phyloP scores from a whole-genome alignment of 2,797 vertebrate species.

The Hapalemur alaotrensis region DNA sequence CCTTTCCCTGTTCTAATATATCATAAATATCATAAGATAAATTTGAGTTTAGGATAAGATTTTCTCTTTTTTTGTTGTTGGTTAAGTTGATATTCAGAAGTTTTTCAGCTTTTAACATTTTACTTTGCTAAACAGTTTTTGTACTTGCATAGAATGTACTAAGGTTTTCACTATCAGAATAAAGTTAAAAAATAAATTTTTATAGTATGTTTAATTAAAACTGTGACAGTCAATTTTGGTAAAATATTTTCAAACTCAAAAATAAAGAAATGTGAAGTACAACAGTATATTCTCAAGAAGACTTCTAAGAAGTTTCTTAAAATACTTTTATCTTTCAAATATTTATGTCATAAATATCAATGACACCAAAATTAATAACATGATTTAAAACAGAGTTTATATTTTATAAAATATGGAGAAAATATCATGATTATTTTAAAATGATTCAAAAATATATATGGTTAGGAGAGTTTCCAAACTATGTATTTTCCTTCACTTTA shows the following conservation, averaged over 20 bases:
- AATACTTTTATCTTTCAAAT: neutral
- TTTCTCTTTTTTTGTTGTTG: neutral
- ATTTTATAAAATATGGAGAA: neutral
- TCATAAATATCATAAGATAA: neutral
- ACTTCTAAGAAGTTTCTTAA: slow-evolving; percentile 54
- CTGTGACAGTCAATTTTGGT: neutral
- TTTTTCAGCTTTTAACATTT: slow-evolving; percentile 34
- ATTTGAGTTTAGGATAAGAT: neutral
- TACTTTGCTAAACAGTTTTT: neutral
- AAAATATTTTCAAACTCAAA: slow-evolving; percentile 49
- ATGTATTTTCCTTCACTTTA: slow-evolving; percentile 64
- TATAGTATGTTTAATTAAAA: neutral
- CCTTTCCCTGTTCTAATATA: neutral
- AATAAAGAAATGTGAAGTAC: slow-evolving; percentile 59
- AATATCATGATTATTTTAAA: slow-evolving; percentile 25
- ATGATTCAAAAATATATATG: slow-evolving; percentile 47
- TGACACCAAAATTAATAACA: slow-evolving; percentile 34
- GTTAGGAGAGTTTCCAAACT: slow-evolving; percentile 59
- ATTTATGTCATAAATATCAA: slow-evolving; percentile 49
- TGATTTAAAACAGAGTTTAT: slow-evolving; percentile 58
- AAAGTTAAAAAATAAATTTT: slow-evolving; percentile 36
- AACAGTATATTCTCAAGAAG: slow-evolving; percentile 41
- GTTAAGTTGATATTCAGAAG: slow-evolving; percentile 24
- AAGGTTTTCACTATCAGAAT: neutral
- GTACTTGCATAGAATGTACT: neutral